Evolutionary conservation across 2,888 invertebrate genomes (phyloP).

Genomic region (Macaria notata): DNA sequence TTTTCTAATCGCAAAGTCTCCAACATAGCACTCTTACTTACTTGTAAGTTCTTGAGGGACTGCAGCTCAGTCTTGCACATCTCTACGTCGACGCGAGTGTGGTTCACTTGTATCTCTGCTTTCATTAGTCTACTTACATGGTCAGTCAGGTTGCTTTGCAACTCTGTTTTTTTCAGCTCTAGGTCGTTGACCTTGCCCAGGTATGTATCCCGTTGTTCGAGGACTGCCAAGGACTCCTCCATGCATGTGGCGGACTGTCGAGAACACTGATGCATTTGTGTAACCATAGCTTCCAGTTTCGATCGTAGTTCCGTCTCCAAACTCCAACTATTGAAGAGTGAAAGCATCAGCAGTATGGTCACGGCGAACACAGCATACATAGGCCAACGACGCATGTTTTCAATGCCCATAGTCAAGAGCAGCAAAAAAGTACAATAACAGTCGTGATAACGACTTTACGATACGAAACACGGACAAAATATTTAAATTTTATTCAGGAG

Average conservation of each 20-base stretch:
- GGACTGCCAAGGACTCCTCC: constrained; percentile 66
- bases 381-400: constrained; percentile 80
- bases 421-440: constrained; percentile 4
- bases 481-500: not conserved
- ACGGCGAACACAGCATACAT: constrained; percentile 72
- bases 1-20: constrained; percentile 73
- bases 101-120: constrained; percentile 64
- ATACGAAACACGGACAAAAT: not conserved
- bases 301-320: constrained; percentile 68
- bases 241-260: constrained; percentile 68
- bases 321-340: constrained; percentile 76
- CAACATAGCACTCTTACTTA: constrained; percentile 68
- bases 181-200: constrained; percentile 62
- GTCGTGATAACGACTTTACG: not conserved
- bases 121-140: constrained; percentile 56
- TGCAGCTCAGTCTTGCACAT: constrained; percentile 73
- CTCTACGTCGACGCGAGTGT: constrained; percentile 64
- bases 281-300: constrained; percentile 58
- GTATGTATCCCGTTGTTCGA: constrained; percentile 67
- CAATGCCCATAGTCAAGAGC: constrained; percentile 65
- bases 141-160: constrained; percentile 55
- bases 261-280: constrained; percentile 70
- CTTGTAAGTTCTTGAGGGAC: constrained; percentile 73
- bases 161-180: constrained; percentile 58
- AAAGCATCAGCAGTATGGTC: constrained; percentile 70